These are phyloP conservation scores for Rhingia rostrata DNA, from an alignment of 2,888 invertebrate species.

Conservation along the genomic window DNA sequence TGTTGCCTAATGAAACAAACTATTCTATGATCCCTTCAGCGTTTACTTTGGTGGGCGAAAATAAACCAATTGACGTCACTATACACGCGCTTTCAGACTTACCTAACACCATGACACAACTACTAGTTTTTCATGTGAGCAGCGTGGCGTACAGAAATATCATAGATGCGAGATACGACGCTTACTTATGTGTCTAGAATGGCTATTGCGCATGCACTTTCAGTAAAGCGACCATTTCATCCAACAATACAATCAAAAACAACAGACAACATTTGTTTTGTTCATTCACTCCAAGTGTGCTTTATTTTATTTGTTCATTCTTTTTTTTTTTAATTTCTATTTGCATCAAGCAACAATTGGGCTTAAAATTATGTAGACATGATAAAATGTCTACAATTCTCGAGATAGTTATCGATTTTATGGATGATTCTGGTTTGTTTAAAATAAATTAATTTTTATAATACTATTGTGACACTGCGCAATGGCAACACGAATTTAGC, in stretches of 20 bases:
- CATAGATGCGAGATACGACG: too few species aligned
- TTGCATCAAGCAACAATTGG: slow-evolving; percentile 45
- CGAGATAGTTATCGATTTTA: slow-evolving; percentile 8
- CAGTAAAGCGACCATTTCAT: too few species aligned
- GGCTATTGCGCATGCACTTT: too few species aligned
- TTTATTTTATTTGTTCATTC: slow-evolving; percentile 62
- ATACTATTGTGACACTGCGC: slow-evolving; percentile 58
- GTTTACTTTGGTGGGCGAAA: too few species aligned
- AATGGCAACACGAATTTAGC: slow-evolving; percentile 43
- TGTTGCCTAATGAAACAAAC: too few species aligned
- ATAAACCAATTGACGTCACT: too few species aligned
- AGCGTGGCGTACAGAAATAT: too few species aligned
- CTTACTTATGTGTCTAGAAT: too few species aligned
- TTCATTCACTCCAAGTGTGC: slow-evolving; percentile 71
- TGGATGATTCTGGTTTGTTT: slow-evolving; percentile 15
- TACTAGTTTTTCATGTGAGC: too few species aligned
- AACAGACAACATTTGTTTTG: slow-evolving; percentile 36
- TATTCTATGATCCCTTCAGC: too few species aligned
- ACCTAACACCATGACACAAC: too few species aligned
- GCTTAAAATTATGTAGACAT: slow-evolving; percentile 13
- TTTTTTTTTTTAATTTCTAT: slow-evolving; percentile 56
- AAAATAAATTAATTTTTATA: slow-evolving; percentile 66
- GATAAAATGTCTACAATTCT: slow-evolving; percentile 33
- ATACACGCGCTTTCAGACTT: too few species aligned
- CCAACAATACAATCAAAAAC: neutral